These are phyloP conservation scores for Chitala chitala DNA, from an alignment of 2,113 vertebrate species.

Conservation along the genomic window DNA sequence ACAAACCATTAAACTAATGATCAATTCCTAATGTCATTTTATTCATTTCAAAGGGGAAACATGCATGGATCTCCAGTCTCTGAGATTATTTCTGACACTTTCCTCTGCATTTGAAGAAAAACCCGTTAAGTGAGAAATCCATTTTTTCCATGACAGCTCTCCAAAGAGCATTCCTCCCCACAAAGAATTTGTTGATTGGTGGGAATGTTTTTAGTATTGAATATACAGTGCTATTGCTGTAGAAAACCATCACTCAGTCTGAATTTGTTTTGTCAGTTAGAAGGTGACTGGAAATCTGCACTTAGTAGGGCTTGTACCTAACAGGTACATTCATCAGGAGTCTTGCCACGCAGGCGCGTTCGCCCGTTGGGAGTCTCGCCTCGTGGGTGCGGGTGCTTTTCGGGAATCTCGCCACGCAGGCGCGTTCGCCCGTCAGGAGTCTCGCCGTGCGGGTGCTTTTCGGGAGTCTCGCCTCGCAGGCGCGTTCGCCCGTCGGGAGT, in stretches of 20 bases:
- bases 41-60: too few relatives aligned
- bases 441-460: too few relatives aligned
- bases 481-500: too few relatives aligned
- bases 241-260: background rate
- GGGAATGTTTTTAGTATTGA: background rate
- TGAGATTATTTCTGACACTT: constrained; percentile 16
- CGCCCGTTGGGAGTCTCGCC: too few relatives aligned
- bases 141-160: constrained; percentile 7
- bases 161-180: constrained; percentile 2
- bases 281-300: background rate
- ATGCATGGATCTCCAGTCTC: background rate
- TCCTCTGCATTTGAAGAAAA: constrained; percentile 7
- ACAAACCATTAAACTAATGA: background rate
- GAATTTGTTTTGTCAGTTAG: background rate
- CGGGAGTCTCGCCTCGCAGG: too few relatives aligned
- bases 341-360: too few relatives aligned
- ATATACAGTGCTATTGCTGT: background rate
- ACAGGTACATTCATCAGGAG: too few relatives aligned
- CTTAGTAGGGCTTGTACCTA: background rate
- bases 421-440: too few relatives aligned
- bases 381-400: too few relatives aligned
- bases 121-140: constrained; percentile 15
- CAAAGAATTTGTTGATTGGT: constrained; percentile 12
- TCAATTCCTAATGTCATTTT: background rate
- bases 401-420: too few relatives aligned